Evolutionary conservation across 2,888 invertebrate species (phyloP).

Genomic region (Malthinus flaveolus): DNA sequence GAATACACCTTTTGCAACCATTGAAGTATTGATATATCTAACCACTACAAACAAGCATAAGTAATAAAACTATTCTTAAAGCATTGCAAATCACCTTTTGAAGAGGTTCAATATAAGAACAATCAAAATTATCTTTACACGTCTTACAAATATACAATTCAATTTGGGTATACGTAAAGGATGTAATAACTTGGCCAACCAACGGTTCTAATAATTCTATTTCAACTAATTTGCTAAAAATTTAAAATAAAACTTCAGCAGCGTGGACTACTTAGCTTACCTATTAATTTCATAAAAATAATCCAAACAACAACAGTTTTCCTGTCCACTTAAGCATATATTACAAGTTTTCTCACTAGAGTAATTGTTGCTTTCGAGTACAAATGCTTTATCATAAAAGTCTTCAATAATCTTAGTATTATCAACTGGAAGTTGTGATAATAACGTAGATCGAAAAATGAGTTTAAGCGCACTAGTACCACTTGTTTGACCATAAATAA

Average conservation of each 20-base stretch:
- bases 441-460: constrained; percentile 65
- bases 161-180: constrained; percentile 81
- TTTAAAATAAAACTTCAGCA: background rate
- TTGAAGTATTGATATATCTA: constrained; percentile 80
- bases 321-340: constrained; percentile 70
- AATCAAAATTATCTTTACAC: constrained; percentile 86
- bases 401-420: constrained; percentile 71
- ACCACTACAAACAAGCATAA: constrained; percentile 66
- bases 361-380: constrained; percentile 45
- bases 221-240: constrained; percentile 65
- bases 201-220: constrained; percentile 80
- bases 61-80: background rate
- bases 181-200: constrained; percentile 82
- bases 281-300: constrained; percentile 78
- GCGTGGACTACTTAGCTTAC: too few relatives aligned
- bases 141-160: constrained; percentile 80
- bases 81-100: constrained; percentile 64
- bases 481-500: constrained; percentile 60
- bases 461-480: constrained; percentile 65
- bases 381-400: constrained; percentile 79
- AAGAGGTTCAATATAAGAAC: constrained; percentile 74
- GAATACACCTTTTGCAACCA: constrained; percentile 87
- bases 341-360: constrained; percentile 64
- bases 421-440: constrained; percentile 72
- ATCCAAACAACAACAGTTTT: constrained; percentile 63